Base-by-base conservation (phyloP, 2,888 invertebrate species). In the Peribatodes rhomboidaria region DNA sequence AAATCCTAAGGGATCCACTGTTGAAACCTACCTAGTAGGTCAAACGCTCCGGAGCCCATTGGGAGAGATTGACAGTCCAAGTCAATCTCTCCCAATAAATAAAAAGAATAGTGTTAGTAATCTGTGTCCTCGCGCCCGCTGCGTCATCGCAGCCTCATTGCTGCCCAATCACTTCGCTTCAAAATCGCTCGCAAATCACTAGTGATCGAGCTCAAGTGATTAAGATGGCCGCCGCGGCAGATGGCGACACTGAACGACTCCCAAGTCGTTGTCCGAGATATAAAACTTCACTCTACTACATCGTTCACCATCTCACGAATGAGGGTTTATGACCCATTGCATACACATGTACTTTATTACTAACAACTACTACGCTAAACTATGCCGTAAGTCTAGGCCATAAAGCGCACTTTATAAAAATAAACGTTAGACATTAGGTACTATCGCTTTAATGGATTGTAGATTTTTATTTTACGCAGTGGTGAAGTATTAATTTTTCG, bases 371-470 rank as follows among this genome's bases (percentile, higher is more conserved):
- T 20, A 39, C 42, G 37, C 53, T 37, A 54, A 54, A 58, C 33
- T 41, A 35, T 33, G 49, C 58, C 31, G 22, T 61, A 55, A n/a
- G n/a, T 16, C 49, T 2, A 18, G 13, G 49, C 3, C 22, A 16
- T 49, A 61, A 49, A 55, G 39, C 8, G 27, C 41, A 33, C 16
- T 54, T 55, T 37, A n/a, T 54, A 55, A 16, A 13, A 7, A 8
- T 11, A 13, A 7, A 8, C 7, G 33, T 1, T 16, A n/a, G 9
- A 16, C 16, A 10, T 49, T 46, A 52, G 31, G 50, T 31, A 46
- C 46, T 16, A 47, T 47, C 53, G 27, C 27, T 27, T 58, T 63
- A 58, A 63, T 54, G 58, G 63, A 63, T 54, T 63, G 53, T 44
- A 54, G 47, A 54, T 18, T 44, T 61, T 57, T 57, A 62, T 41